Base-by-base conservation (phyloP, 1,140 invertebrate genomes). In the Drosophila bocki region DNA sequence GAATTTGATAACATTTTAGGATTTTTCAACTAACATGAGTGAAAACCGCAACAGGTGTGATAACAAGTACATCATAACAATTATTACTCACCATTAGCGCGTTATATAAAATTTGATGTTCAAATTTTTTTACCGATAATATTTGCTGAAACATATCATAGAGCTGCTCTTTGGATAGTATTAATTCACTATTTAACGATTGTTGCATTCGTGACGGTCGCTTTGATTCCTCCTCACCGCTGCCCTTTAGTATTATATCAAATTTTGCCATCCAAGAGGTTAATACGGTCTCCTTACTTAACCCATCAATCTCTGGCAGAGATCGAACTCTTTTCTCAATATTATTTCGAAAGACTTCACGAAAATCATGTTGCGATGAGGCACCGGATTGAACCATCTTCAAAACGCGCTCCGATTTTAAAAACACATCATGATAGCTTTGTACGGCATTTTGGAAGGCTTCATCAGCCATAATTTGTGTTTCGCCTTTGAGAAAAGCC, bases 81-180 rank as follows among this genome's bases (percentile, higher is more conserved):
- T 12, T 58, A 17, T 17, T 17, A 19, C 48, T 75, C 94, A 98
- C 97, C 96, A 99, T 97, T 91, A 99, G 95, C 76, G 99, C 98
- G 95, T 99, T 99, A 94, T 98, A 99, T 51, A 99, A 95, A 85
- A 99, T 96, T 94, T 99, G 99, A 94, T 99, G 99, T 94, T 99
- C 99, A 93, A 99, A 99, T 94, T 99, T 99, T 94, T 99, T 99
- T 12, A 99, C 97, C 47, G 97, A 96, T 67, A 99, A 94, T 80
- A 99, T 99, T 93, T 99, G 98, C 93, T 99, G 99, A 94, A 99
- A 99, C 98, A 99, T 99, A 94, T 99, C 99, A 94, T 99, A 99
- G 0, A 99, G 95, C 93, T 99, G 98, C 92, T 99, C 98, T 94
- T 99, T 99, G 62, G 97, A 97, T 65, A 99, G 94, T 90, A 99